phyloP scores from a whole-genome alignment of 1,140 invertebrate genomes.

The Hetaerina americana region DNA sequence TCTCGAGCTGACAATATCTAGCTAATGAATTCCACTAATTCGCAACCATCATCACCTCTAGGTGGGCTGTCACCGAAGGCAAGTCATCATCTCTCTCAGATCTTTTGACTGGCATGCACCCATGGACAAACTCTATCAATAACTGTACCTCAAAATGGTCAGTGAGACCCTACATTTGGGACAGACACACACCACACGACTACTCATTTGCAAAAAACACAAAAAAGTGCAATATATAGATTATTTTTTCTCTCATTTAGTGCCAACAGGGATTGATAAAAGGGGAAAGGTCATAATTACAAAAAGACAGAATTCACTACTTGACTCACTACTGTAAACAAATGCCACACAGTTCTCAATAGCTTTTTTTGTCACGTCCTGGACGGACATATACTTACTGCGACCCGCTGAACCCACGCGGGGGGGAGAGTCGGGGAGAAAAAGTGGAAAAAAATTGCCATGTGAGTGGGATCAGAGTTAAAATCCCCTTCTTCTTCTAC shows the following conservation, averaged over 20 bases:
- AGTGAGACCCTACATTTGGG: background rate
- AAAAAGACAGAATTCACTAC: background rate
- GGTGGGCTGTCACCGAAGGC: too few species aligned
- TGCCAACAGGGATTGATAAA: background rate
- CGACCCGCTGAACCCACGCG: conserved; percentile 12
- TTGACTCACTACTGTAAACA: background rate
- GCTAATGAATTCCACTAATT: background rate
- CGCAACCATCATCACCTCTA: background rate
- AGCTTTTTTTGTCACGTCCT: background rate
- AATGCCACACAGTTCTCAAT: background rate
- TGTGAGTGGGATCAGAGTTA: conserved; percentile 15
- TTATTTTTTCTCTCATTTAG: background rate
- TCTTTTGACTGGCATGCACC: background rate
- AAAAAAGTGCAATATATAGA: conserved; percentile 1
- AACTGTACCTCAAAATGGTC: background rate
- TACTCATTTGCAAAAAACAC: background rate
- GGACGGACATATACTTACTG: conserved; percentile 16
- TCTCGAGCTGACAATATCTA: background rate
- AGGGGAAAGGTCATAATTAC: background rate
- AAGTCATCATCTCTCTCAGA: too few species aligned
- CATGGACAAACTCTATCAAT: background rate
- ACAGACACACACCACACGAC: background rate
- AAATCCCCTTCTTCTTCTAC: conserved; percentile 11
- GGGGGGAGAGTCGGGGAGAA: conserved; percentile 17
- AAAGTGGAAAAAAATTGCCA: conserved; percentile 17